phyloP scores from a whole-genome alignment of 2,113 vertebrate genomes.

The Rousettus leschenaultii region DNA sequence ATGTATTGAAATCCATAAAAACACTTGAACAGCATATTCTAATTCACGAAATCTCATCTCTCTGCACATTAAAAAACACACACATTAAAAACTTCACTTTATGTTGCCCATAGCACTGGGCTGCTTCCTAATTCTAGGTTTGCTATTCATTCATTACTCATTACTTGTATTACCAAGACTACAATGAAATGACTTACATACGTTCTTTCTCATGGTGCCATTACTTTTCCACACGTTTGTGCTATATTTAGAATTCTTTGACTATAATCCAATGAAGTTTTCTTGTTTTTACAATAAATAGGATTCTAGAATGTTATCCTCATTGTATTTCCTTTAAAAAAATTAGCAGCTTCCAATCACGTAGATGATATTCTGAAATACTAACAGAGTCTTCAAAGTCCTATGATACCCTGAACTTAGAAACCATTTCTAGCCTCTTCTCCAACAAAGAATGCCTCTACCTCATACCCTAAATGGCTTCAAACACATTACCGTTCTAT shows the following conservation, averaged over 20 bases:
- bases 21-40: background rate
- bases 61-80: background rate
- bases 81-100: too few relatives aligned
- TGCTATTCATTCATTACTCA: background rate
- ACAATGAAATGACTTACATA: background rate
- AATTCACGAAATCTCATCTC: background rate
- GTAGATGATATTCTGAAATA: background rate
- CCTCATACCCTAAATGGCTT: background rate
- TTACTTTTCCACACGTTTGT: background rate
- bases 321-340: background rate
- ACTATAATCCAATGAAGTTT: background rate
- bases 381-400: background rate
- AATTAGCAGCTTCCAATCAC: background rate
- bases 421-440: background rate
- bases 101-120: background rate
- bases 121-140: background rate
- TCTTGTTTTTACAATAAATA: background rate
- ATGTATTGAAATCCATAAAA: background rate
- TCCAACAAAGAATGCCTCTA: background rate
- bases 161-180: background rate
- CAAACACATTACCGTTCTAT: background rate
- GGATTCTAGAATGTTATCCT: background rate
- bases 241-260: background rate
- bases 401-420: background rate
- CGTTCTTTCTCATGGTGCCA: background rate